Percentiles rank a stretch among this genome's conserved stretches.
These are phyloP conservation scores for Chaenogobius annularis DNA, from an alignment of 2,113 vertebrate species.

Conservation along the genomic window DNA sequence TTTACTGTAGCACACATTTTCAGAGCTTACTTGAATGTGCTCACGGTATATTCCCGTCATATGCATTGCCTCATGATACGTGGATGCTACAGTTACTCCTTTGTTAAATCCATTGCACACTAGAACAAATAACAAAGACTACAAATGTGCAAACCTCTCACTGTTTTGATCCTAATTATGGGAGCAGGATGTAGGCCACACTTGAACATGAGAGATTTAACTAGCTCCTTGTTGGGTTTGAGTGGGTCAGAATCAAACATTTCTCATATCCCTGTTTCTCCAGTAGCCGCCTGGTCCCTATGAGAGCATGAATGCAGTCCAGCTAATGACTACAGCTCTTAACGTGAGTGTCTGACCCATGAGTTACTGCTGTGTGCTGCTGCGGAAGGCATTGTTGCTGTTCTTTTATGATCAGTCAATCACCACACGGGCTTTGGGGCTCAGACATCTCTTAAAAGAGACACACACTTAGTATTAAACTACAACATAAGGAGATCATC, in stretches of 20 bases:
- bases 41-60: background rate
- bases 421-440: background rate
- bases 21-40: background rate
- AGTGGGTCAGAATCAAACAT: background rate
- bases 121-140: background rate
- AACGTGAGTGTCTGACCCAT: background rate
- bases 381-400: constrained; percentile 13
- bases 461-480: no score
- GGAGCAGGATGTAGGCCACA: background rate
- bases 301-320: background rate
- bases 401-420: constrained; percentile 2
- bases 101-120: background rate
- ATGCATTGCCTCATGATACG: background rate
- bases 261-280: background rate
- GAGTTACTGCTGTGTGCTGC: constrained; percentile 15
- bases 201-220: background rate
- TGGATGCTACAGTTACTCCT: background rate
- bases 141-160: background rate
- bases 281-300: background rate
- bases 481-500: no score
- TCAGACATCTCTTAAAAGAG: background rate
- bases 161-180: constrained; percentile 6
- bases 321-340: constrained; percentile 4
- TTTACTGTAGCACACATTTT: background rate
- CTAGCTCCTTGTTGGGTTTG: constrained; percentile 7